phyloP scores from a whole-genome alignment of 2,888 invertebrate species.

The Tolmerus cingulatus region DNA sequence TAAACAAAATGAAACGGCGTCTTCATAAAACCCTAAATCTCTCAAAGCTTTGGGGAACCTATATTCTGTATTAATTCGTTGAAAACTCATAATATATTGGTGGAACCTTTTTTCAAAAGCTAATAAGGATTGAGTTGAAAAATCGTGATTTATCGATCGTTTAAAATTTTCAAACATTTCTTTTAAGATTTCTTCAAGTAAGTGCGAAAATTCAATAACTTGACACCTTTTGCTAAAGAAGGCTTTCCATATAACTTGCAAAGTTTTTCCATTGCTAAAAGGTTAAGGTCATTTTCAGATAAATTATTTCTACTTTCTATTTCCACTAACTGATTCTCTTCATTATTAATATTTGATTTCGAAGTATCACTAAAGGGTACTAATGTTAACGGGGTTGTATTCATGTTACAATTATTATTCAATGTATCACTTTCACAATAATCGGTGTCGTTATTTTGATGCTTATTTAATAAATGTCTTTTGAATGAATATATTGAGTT shows the following conservation, averaged over 20 bases:
- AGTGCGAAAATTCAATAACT: no score
- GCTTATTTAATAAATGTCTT: background rate
- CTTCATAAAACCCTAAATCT: background rate
- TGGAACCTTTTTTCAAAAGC: background rate
- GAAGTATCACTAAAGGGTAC: no score
- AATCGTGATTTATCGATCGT: no score
- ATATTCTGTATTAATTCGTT: background rate
- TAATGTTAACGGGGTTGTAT: no score
- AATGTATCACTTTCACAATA: background rate
- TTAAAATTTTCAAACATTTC: no score
- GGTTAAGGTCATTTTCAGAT: background rate
- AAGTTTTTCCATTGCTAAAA: background rate
- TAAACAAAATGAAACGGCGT: no score
- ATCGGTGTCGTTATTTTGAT: background rate
- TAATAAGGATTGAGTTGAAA: background rate
- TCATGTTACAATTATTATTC: no score
- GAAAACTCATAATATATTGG: background rate
- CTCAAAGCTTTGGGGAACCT: background rate
- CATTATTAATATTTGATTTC: no score
- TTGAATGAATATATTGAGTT: background rate
- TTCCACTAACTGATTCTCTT: background rate
- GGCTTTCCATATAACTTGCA: background rate
- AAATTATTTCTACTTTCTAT: background rate
- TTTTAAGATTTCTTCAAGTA: no score
- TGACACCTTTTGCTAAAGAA: background rate